These are phyloP conservation scores for Theretra japonica DNA, from an alignment of 2,888 invertebrate genomes.

Conservation along the genomic window DNA sequence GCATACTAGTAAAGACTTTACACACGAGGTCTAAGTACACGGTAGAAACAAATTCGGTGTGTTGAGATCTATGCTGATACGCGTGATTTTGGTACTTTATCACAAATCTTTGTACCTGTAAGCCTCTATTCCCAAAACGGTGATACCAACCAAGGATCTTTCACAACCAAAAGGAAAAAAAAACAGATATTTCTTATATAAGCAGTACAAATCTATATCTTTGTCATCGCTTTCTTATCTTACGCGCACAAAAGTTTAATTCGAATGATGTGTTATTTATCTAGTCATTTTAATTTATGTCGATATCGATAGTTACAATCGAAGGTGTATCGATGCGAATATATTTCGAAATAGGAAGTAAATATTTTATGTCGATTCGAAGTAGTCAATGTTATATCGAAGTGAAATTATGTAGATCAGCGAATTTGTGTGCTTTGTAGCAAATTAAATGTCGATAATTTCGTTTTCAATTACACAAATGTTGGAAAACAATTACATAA, in stretches of 20 bases:
- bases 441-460: constrained; percentile 18
- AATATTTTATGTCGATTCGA: constrained; percentile 42
- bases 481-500: constrained; percentile 18
- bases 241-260: constrained; percentile 17
- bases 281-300: constrained; percentile 12
- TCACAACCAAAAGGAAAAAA: constrained; percentile 32
- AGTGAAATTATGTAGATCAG: constrained; percentile 31
- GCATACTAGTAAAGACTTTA: constrained; percentile 34
- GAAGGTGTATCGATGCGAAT: constrained; percentile 11
- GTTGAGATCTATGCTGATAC: constrained; percentile 48
- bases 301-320: constrained; percentile 9
- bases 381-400: constrained; percentile 33
- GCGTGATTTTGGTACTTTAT: constrained; percentile 26
- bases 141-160: constrained; percentile 27
- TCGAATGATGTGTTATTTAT: background rate
- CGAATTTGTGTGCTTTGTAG: background rate
- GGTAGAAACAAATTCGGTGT: constrained; percentile 47
- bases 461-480: constrained; percentile 4
- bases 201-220: constrained; percentile 14
- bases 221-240: background rate
- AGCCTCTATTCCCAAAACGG: constrained; percentile 22
- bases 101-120: constrained; percentile 21
- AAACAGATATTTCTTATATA: background rate
- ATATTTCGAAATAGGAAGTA: constrained; percentile 44
- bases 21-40: constrained; percentile 47